Evolutionary conservation across 2,113 vertebrate genomes (phyloP).

Genomic region (Prolemur simus): DNA sequence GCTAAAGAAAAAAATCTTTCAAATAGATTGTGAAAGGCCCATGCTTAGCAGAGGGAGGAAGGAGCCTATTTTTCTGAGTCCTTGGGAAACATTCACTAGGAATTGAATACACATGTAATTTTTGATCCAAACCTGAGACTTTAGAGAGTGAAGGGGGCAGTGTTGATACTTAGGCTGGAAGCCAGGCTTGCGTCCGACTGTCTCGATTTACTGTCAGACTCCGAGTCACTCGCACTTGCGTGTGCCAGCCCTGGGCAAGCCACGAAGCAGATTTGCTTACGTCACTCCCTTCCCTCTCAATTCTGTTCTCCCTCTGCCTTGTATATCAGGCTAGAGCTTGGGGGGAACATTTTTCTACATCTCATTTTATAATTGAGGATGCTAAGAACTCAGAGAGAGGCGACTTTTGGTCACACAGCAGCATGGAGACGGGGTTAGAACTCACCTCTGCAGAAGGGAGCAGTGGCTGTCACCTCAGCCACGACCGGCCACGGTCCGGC

Average conservation of each 20-base stretch:
- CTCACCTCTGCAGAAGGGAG: not conserved
- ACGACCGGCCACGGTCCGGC: fast-evolving
- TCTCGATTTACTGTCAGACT: not conserved
- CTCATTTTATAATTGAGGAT: not conserved
- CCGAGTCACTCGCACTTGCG: not conserved
- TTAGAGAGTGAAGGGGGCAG: not conserved
- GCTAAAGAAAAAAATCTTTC: not conserved
- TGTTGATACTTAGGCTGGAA: not conserved
- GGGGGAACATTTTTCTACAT: not conserved
- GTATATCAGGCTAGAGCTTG: not conserved
- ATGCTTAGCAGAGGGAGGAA: not conserved
- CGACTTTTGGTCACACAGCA: not conserved
- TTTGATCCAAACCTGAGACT: not conserved
- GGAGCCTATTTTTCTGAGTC: not conserved
- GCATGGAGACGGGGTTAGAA: not conserved
- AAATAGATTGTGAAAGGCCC: not conserved
- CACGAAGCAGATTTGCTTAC: not conserved
- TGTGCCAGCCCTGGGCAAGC: not conserved
- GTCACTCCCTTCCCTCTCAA: not conserved
- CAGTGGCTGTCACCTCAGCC: not conserved
- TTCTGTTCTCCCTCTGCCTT: not conserved
- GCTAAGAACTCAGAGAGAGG: not conserved
- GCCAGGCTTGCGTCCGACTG: not conserved
- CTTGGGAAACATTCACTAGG: not conserved
- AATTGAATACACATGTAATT: not conserved